Conservation (phyloP, 2,113 vertebrate species). For the Apistogramma diplotaenia region DNA sequence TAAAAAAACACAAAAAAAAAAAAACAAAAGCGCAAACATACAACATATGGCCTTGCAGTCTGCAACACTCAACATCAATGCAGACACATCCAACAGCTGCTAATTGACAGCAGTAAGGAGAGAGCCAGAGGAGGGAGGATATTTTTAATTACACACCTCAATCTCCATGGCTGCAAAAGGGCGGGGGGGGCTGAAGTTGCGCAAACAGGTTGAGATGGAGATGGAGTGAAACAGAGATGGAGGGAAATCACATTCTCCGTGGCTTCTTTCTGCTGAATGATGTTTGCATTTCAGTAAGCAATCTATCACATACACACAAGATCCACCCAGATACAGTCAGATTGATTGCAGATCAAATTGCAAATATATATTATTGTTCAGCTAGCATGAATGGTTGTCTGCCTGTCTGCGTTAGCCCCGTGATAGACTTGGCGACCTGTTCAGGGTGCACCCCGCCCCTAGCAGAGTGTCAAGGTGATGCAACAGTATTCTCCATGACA, state of each 20-base stretch:
- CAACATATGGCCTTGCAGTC: background rate
- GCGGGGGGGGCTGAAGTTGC: conserved; percentile 41
- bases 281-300: conserved; percentile 59
- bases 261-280: conserved; percentile 15
- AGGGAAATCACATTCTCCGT: conserved; percentile 17
- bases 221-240: conserved; percentile 20
- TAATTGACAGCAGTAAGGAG: conserved; percentile 75
- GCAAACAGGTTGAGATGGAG: conserved; percentile 47
- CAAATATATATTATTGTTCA: conserved; percentile 29
- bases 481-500: conserved; percentile 32
- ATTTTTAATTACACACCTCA: conserved; percentile 71
- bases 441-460: background rate
- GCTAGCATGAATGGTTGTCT: background rate
- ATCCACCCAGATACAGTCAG: background rate
- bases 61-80: conserved; percentile 28
- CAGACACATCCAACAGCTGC: conserved; percentile 59
- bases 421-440: background rate
- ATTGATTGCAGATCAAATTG: conserved; percentile 15
- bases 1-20: background rate
- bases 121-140: conserved; percentile 65
- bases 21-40: conserved; percentile 1
- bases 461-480: conserved; percentile 26
- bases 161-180: conserved; percentile 45
- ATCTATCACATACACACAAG: conserved; percentile 32
- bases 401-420: background rate